These are phyloP conservation scores for Aphrocallistes beatrix DNA, from an alignment of 37 sponge, comb jelly and placozoan species.

Conservation along the genomic window DNA sequence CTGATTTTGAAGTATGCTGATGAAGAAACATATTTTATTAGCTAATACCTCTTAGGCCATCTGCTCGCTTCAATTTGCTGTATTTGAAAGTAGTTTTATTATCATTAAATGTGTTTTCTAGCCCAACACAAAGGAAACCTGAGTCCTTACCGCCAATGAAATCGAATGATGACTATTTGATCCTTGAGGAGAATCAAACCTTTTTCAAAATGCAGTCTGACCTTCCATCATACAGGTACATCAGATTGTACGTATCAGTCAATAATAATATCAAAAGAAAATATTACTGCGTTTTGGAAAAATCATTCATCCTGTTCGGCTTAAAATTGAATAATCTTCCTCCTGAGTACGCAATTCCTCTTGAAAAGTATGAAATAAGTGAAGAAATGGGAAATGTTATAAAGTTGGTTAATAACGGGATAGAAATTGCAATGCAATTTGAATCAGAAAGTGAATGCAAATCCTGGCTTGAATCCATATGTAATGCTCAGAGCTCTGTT, in stretches of 20 bases:
- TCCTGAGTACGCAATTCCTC: not conserved
- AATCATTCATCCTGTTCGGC: not conserved
- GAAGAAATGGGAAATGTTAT: not conserved
- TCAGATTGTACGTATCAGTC: not conserved
- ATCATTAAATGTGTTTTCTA: not conserved
- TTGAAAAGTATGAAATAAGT: not conserved
- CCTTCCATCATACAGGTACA: not conserved
- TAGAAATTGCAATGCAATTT: not conserved
- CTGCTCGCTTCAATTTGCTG: not conserved
- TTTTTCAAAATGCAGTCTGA: not conserved
- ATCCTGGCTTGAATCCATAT: not conserved
- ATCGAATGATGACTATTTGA: not conserved
- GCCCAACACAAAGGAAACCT: not conserved
- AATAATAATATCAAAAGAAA: not conserved
- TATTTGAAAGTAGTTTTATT: not conserved
- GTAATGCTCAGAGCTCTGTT: not conserved
- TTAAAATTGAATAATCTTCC: not conserved
- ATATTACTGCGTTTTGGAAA: not conserved
- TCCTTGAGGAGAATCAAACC: not conserved
- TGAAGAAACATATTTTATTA: no score
- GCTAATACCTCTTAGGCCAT: no score
- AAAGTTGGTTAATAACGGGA: not conserved
- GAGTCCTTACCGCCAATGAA: not conserved
- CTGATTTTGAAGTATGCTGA: no score
- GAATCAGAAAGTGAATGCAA: not conserved